These are phyloP conservation scores for Laupala kohalensis DNA, from an alignment of 1,140 invertebrate species.

Conservation along the genomic window DNA sequence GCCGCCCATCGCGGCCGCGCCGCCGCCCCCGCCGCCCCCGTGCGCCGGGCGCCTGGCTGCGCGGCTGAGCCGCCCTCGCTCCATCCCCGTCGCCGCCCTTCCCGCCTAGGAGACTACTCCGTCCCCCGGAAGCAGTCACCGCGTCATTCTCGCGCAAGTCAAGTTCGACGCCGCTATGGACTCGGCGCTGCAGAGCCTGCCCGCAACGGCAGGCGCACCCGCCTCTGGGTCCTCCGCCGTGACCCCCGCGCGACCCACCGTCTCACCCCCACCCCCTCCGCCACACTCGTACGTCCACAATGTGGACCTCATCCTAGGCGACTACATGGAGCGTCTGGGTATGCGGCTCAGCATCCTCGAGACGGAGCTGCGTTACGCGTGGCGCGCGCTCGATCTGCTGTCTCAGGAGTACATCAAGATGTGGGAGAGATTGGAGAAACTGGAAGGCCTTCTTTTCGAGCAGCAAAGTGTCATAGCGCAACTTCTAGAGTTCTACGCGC, in stretches of 20 bases:
- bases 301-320: slow-evolving; percentile 43
- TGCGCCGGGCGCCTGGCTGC: background rate
- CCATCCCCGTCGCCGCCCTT: background rate
- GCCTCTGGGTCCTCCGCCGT: background rate
- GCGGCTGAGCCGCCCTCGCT: background rate
- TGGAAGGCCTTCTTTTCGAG: slow-evolving; percentile 77
- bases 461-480: slow-evolving; percentile 85
- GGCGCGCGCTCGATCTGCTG: slow-evolving; percentile 77
- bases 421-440: slow-evolving; percentile 81
- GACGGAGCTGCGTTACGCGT: slow-evolving; percentile 80
- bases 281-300: slow-evolving; percentile 6
- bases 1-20: background rate
- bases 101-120: too few relatives aligned
- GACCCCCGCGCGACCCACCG: slow-evolving; percentile 2
- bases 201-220: background rate
- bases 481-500: slow-evolving; percentile 62
- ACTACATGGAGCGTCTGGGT: slow-evolving; percentile 79
- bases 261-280: background rate
- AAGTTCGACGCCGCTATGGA: background rate
- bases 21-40: background rate
- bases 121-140: too few relatives aligned
- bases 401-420: slow-evolving; percentile 88
- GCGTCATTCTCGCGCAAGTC: too few relatives aligned
- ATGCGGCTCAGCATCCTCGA: slow-evolving; percentile 74
- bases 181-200: background rate